Evolutionary conservation across 2,888 invertebrate species (phyloP).

Genomic region (Papilio demoleus): DNA sequence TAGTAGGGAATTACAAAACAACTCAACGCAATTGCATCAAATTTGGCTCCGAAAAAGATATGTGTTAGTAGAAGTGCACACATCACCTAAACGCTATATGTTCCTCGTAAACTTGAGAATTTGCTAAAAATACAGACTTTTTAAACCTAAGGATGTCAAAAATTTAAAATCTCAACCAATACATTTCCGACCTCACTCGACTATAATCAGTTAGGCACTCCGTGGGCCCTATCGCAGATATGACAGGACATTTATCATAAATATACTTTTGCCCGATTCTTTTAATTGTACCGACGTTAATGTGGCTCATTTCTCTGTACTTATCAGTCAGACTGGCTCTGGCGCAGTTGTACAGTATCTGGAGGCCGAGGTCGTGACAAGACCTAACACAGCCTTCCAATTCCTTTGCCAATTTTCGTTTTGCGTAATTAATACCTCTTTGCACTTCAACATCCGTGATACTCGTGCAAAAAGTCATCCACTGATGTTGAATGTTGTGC

Average conservation of each 20-base stretch:
- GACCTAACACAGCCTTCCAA: constrained; percentile 57
- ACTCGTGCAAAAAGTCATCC: constrained; percentile 67
- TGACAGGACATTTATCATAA: constrained; percentile 71
- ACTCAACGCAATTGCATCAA: no score
- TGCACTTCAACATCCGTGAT: constrained; percentile 56
- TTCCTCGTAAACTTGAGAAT: no score
- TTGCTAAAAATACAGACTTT: no score
- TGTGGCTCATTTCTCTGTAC: constrained; percentile 31
- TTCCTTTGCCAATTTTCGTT: constrained; percentile 56
- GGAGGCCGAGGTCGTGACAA: constrained; percentile 65
- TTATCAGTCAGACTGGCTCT: constrained; percentile 51
- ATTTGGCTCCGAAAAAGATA: no score
- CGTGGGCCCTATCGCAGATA: constrained; percentile 71
- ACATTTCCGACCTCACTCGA: constrained; percentile 62
- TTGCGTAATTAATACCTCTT: constrained; percentile 62
- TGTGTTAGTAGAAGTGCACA: no score
- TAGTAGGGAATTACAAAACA: no score
- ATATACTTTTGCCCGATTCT: constrained; percentile 56
- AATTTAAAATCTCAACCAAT: constrained; percentile 65
- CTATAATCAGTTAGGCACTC: constrained; percentile 72
- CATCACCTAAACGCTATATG: no score
- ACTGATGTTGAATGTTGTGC: constrained; percentile 61
- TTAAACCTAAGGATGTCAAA: no score
- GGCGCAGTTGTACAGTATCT: constrained; percentile 59
- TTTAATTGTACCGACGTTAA: constrained; percentile 46